phyloP scores from a whole-genome alignment of 2,797 vertebrate genomes.

The Pangasius sanitwongsei region DNA sequence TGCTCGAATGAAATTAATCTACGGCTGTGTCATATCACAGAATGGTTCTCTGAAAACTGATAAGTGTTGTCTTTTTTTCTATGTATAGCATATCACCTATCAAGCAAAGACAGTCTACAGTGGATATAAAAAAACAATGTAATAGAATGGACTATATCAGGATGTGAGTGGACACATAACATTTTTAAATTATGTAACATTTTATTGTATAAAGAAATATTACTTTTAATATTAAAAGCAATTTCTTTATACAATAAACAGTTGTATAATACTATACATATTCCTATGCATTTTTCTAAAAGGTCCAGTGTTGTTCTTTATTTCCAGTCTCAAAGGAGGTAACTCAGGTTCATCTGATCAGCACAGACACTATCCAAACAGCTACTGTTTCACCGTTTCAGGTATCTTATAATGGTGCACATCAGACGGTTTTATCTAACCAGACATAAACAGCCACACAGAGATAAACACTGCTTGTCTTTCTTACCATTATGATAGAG shows the following conservation, averaged over 20 bases:
- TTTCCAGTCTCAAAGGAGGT: neutral
- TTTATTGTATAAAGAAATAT: neutral
- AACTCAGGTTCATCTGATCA: conserved; percentile 5
- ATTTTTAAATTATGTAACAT: too few species aligned
- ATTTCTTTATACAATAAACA: neutral
- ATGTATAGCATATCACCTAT: neutral
- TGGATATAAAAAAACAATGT: neutral
- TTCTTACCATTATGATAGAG: conserved; percentile 80
- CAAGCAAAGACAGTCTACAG: neutral
- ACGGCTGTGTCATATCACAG: neutral
- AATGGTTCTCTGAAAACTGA: neutral
- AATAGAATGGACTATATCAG: neutral
- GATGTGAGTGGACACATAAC: neutral
- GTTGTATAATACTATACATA: neutral
- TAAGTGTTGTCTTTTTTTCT: neutral
- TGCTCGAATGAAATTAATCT: neutral
- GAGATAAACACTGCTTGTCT: neutral
- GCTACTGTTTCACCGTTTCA: neutral
- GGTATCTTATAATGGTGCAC: neutral
- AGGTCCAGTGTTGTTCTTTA: neutral
- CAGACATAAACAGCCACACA: neutral
- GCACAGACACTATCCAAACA: neutral
- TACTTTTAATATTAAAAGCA: neutral
- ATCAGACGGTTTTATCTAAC: neutral
- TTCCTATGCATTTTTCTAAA: neutral